Conservation (phyloP, 2,797 vertebrate species). For the Lagocephalus sceleratus region DNA sequence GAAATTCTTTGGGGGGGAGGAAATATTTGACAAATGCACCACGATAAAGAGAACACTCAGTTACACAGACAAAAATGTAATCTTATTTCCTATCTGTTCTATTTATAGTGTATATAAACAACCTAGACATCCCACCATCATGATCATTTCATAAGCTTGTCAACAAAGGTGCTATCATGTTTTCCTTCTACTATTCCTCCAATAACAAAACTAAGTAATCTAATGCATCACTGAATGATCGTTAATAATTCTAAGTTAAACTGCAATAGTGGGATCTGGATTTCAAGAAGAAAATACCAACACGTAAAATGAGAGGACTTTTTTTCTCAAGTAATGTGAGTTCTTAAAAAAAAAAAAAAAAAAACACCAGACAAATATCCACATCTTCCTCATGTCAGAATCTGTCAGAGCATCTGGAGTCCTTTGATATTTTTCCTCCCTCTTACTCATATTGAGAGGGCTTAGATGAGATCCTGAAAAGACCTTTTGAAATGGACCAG, state of each 20-base stretch:
- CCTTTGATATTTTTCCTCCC: conserved; percentile 66
- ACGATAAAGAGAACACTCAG: conserved; percentile 53
- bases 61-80: conserved; percentile 47
- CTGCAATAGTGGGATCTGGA: not conserved
- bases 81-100: conserved; percentile 55
- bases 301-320: conserved; percentile 45
- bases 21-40: conserved; percentile 63
- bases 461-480: conserved; percentile 79
- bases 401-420: conserved; percentile 68
- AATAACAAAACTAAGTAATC: too few species aligned
- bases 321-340: conserved; percentile 54
- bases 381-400: conserved; percentile 70
- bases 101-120: conserved; percentile 62
- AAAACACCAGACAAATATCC: conserved; percentile 66
- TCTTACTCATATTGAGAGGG: conserved; percentile 69
- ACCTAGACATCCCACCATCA: not conserved
- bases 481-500: conserved; percentile 78
- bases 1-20: conserved; percentile 45
- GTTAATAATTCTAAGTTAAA: too few species aligned
- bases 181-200: too few species aligned
- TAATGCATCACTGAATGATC: too few species aligned
- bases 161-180: too few species aligned
- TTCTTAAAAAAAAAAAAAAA: conserved; percentile 32
- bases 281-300: conserved; percentile 21
- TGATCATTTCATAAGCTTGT: too few species aligned